Evolutionary conservation across 2,113 vertebrate species (phyloP).

Genomic region (Brevimyrus niger): DNA sequence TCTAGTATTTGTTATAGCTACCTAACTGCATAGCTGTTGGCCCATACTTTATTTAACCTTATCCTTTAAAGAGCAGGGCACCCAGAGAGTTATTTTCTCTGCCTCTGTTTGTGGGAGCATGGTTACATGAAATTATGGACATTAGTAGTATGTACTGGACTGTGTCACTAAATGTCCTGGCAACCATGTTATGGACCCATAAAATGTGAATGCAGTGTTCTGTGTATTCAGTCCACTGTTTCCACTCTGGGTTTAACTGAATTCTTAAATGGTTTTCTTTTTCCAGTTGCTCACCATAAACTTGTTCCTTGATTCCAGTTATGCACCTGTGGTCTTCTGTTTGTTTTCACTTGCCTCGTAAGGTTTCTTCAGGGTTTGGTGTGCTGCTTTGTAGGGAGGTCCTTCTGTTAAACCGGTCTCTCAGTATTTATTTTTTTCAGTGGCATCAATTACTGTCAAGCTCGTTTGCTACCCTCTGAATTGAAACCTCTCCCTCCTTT

Average conservation of each 20-base stretch:
- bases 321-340: neutral
- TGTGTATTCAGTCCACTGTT: neutral
- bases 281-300: neutral
- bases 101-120: neutral
- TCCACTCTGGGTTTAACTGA: neutral
- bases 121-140: neutral
- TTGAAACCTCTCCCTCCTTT: neutral
- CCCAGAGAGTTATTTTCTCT: neutral
- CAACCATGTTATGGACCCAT: neutral
- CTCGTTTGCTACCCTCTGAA: neutral
- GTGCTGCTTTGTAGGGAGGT: neutral
- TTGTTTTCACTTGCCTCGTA: neutral
- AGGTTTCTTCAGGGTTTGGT: neutral
- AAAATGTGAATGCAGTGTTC: neutral
- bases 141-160: neutral
- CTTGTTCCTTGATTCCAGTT: neutral
- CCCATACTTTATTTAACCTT: neutral
- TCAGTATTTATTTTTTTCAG: neutral
- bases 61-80: neutral
- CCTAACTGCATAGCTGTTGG: neutral
- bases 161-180: neutral
- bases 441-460: neutral
- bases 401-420: neutral
- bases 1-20: neutral
- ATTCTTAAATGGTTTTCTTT: neutral